phyloP scores from a whole-genome alignment of 1,140 invertebrate species.

The Lepeophtheirus salmonis region DNA sequence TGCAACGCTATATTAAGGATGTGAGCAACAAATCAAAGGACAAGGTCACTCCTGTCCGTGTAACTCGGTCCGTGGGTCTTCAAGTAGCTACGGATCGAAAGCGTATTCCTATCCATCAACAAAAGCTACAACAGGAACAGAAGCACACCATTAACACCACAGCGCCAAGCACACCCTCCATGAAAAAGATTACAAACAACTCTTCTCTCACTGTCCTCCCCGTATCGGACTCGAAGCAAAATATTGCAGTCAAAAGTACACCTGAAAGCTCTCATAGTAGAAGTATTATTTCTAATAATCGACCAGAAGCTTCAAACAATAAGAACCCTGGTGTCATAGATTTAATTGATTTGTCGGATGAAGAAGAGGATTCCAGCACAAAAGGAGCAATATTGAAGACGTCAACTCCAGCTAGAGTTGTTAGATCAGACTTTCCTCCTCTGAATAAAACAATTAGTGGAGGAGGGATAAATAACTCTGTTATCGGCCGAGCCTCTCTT shows the following conservation, averaged over 20 bases:
- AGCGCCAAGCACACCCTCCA: not conserved
- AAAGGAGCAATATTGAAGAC: too few species aligned
- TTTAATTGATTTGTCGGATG: conserved; percentile 4
- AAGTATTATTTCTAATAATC: not conserved
- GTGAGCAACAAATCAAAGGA: not conserved
- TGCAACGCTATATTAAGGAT: not conserved
- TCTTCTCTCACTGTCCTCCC: not conserved
- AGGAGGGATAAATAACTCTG: not conserved
- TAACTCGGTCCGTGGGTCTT: not conserved
- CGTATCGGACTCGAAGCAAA: not conserved
- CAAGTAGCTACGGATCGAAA: not conserved
- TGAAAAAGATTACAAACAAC: not conserved
- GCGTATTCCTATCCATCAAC: not conserved
- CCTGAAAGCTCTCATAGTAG: not conserved
- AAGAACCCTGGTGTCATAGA: not conserved
- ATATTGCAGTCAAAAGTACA: not conserved
- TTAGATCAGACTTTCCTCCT: too few species aligned
- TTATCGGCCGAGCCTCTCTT: not conserved
- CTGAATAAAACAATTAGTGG: not conserved
- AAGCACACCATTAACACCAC: not conserved
- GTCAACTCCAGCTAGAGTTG: too few species aligned
- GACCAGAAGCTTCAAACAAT: not conserved
- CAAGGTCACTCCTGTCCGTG: conserved; percentile 1
- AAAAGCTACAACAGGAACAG: not conserved
- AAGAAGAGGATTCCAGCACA: not conserved